Conservation (phyloP, 1,140 invertebrate genomes). For the Heliothis subflexa region DNA sequence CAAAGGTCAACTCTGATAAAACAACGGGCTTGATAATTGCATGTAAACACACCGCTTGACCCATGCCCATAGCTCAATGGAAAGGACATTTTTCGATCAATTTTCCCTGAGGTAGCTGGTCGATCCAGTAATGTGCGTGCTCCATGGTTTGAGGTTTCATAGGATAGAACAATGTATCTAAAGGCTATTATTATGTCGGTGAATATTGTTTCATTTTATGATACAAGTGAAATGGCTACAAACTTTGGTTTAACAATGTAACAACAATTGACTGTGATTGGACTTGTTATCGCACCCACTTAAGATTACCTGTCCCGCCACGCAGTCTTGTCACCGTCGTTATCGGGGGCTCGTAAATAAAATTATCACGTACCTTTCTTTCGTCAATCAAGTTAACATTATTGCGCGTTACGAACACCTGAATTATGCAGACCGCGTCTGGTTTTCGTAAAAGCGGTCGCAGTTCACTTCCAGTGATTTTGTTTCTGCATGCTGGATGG, state of each 20-base stretch:
- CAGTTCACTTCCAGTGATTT: constrained; percentile 44
- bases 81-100: constrained; percentile 20
- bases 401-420: constrained; percentile 31
- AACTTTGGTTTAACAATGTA: background rate
- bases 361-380: constrained; percentile 42
- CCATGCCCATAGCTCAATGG: constrained; percentile 28
- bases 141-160: background rate
- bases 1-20: constrained; percentile 59
- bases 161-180: background rate
- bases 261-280: constrained; percentile 19
- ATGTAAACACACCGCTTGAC: constrained; percentile 55
- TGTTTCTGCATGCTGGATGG: constrained; percentile 35
- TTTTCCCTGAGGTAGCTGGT: background rate
- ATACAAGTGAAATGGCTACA: background rate
- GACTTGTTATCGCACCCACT: constrained; percentile 19
- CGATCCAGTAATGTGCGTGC: background rate
- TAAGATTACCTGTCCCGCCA: constrained; percentile 28
- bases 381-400: constrained; percentile 47
- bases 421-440: constrained; percentile 44
- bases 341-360: constrained; percentile 24
- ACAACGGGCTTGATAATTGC: constrained; percentile 62
- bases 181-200: background rate
- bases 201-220: background rate
- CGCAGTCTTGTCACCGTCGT: constrained; percentile 25
- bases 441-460: constrained; percentile 38